A percentile compares a stretch with the other conserved stretches of the same genome.
These are phyloP conservation scores for Silurus glanis DNA, from an alignment of 2,113 vertebrate species.

Conservation along the genomic window DNA sequence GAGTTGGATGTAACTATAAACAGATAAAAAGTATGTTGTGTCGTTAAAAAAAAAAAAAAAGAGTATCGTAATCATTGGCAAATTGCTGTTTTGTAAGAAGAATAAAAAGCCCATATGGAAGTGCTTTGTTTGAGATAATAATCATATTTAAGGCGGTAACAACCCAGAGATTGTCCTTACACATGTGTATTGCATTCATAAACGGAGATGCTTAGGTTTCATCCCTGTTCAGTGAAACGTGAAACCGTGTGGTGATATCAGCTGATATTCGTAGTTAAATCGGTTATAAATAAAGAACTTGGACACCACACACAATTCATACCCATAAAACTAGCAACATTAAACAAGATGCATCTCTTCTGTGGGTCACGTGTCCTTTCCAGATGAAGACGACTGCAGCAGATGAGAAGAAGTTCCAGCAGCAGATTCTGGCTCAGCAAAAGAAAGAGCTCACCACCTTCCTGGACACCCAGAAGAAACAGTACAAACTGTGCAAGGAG, in stretches of 20 bases:
- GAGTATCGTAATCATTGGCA: neutral
- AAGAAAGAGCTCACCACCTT: slow-evolving; percentile 99
- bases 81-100: neutral
- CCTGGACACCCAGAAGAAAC: slow-evolving; percentile 98
- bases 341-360: neutral
- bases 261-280: neutral
- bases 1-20: neutral
- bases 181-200: neutral
- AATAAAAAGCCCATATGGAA: neutral
- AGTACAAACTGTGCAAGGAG: slow-evolving; percentile 99
- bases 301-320: neutral
- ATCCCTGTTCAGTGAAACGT: neutral
- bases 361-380: neutral
- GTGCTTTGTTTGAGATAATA: neutral
- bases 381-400: slow-evolving; percentile 89
- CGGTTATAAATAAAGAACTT: neutral
- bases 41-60: neutral
- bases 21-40: neutral
- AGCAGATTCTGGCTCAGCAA: slow-evolving; percentile 97
- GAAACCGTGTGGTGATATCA: neutral
- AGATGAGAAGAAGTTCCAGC: slow-evolving; percentile 99
- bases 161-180: neutral
- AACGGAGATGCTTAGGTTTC: neutral
- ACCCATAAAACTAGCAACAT: neutral
- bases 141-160: neutral